Conservation (phyloP, 2,113 vertebrate species). For the Eretmochelys imbricata region DNA sequence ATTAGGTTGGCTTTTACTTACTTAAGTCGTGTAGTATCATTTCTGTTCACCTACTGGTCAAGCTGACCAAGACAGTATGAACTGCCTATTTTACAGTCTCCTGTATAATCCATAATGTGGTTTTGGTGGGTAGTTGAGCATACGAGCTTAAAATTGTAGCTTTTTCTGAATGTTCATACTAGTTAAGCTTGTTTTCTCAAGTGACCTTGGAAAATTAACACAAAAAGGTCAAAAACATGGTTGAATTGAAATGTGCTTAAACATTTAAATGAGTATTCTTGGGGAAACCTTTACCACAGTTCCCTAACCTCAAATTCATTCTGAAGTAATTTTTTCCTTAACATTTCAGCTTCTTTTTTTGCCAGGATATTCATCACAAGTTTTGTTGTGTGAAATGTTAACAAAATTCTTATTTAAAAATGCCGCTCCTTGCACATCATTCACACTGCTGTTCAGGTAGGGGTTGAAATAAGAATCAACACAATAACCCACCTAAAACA, state of each 20-base stretch:
- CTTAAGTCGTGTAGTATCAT: not conserved
- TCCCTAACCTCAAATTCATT: not conserved
- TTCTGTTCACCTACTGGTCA: not conserved
- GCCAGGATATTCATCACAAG: not conserved
- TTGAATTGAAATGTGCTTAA: not conserved
- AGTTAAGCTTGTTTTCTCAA: not conserved
- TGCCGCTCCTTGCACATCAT: not conserved
- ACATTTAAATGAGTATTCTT: not conserved
- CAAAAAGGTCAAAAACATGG: not conserved
- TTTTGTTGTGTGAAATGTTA: not conserved
- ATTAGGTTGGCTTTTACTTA: not conserved
- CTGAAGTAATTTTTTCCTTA: not conserved
- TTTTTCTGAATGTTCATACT: not conserved
- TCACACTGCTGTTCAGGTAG: conserved; percentile 27
- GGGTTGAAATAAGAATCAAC: not conserved
- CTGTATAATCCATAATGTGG: not conserved
- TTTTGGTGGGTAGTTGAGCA: not conserved
- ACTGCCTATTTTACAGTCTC: not conserved
- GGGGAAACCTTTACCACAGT: not conserved
- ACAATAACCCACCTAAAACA: not conserved
- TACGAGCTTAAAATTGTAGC: not conserved
- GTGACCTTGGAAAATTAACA: not conserved
- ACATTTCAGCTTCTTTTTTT: not conserved
- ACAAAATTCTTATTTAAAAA: not conserved
- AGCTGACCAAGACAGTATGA: not conserved